phyloP scores from a whole-genome alignment of 2,888 invertebrate species.

The Mellilla xanthometata region DNA sequence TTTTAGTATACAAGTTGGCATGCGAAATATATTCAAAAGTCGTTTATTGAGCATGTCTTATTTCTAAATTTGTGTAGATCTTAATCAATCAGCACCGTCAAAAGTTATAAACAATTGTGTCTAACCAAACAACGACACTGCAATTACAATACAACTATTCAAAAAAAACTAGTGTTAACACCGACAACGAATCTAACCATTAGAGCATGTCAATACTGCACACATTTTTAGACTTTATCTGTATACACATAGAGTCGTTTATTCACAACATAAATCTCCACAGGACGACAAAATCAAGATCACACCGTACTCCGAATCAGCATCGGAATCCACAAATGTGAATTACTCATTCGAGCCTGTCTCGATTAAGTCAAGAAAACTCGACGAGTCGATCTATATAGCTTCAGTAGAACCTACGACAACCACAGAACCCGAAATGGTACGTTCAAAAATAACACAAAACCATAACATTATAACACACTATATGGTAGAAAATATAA shows the following conservation, averaged over 20 bases:
- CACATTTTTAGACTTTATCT: conserved; percentile 6
- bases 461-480: conserved; percentile 19
- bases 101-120: conserved; percentile 5
- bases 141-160: conserved; percentile 4
- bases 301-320: conserved; percentile 62
- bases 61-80: not conserved
- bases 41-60: conserved; percentile 7
- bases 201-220: conserved; percentile 23
- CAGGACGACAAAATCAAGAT: conserved; percentile 69
- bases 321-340: conserved; percentile 58
- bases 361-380: conserved; percentile 46
- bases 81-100: conserved; percentile 4
- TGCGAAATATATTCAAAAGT: conserved; percentile 2
- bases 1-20: conserved; percentile 12
- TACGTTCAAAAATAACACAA: conserved; percentile 41
- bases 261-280: conserved; percentile 22
- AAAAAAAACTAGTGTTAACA: conserved; percentile 18
- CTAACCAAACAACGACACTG: conserved; percentile 12
- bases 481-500: too few relatives aligned
- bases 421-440: conserved; percentile 65
- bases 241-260: conserved; percentile 6
- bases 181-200: conserved; percentile 15
- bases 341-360: conserved; percentile 47
- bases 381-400: conserved; percentile 44
- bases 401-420: conserved; percentile 53